A percentile compares a stretch with the other conserved stretches of the same genome.
Conservation (phyloP, 2,888 invertebrate species). For the Cerastoderma edule region DNA sequence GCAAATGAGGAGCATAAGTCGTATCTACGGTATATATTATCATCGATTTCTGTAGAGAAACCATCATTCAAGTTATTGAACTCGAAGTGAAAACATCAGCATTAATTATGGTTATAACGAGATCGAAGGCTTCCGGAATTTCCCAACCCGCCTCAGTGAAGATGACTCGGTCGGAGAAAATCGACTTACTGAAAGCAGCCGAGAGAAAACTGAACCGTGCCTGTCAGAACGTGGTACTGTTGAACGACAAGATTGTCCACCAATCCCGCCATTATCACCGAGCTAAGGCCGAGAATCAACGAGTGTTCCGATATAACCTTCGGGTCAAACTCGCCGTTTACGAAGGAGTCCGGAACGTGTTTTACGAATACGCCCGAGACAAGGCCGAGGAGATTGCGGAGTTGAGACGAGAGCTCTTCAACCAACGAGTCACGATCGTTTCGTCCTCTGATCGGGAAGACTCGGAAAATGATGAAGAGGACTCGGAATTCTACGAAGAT, state of each 20-base stretch:
- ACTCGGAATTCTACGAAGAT: constrained; percentile 15
- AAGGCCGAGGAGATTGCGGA: constrained; percentile 55
- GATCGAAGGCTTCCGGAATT: background rate
- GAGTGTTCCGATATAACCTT: constrained; percentile 50
- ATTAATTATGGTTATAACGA: constrained; percentile 9
- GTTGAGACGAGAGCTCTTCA: constrained; percentile 50
- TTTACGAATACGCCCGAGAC: constrained; percentile 57
- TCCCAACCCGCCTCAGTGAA: background rate
- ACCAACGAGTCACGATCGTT: constrained; percentile 50
- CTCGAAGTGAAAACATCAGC: background rate
- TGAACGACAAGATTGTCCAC: constrained; percentile 55
- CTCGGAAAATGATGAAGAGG: constrained; percentile 9
- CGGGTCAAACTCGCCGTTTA: constrained; percentile 51
- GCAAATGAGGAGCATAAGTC: background rate
- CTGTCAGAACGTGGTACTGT: constrained; percentile 50
- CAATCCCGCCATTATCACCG: constrained; percentile 46
- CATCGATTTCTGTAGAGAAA: too few relatives aligned
- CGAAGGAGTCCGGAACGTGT: constrained; percentile 57
- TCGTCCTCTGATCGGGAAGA: constrained; percentile 31
- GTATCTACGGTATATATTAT: too few relatives aligned
- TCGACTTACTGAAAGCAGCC: constrained; percentile 20
- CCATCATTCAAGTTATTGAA: background rate
- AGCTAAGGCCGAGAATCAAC: constrained; percentile 45
- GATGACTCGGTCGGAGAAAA: constrained; percentile 11
- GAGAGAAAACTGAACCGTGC: constrained; percentile 48